These are phyloP conservation scores for Cylloceria caligata DNA, from an alignment of 2,888 invertebrate species.

Conservation along the genomic window DNA sequence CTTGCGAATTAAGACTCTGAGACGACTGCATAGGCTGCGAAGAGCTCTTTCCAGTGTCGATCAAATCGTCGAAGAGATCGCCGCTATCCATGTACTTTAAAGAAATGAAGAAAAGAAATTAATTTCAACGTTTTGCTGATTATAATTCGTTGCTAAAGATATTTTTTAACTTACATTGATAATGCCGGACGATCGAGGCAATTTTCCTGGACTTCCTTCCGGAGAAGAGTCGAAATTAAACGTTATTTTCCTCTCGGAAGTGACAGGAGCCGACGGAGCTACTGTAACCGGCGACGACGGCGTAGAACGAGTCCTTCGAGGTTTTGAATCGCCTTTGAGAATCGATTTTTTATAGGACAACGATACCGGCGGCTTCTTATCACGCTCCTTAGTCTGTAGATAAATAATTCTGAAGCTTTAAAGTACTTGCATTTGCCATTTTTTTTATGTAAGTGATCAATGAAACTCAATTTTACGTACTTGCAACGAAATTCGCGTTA, in stretches of 20 bases:
- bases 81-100: slow-evolving; percentile 38
- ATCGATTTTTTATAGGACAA: slow-evolving; percentile 56
- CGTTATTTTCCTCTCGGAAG: slow-evolving; percentile 40
- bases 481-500: not conserved
- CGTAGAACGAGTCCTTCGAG: slow-evolving; percentile 51
- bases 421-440: not conserved
- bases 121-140: not conserved
- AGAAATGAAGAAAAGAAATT: not conserved
- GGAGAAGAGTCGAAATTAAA: slow-evolving; percentile 48
- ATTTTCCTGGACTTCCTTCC: slow-evolving; percentile 54
- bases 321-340: slow-evolving; percentile 38
- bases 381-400: slow-evolving; percentile 36
- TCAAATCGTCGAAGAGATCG: slow-evolving; percentile 36
- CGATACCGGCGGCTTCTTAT: slow-evolving; percentile 13
- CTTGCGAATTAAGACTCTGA: slow-evolving; percentile 33
- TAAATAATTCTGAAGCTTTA: not conserved
- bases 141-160: not conserved
- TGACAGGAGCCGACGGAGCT: not conserved
- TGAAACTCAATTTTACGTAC: not conserved
- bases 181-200: not conserved
- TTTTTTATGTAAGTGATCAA: not conserved
- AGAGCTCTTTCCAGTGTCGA: slow-evolving; percentile 14
- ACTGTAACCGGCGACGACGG: slow-evolving; percentile 38
- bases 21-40: slow-evolving; percentile 50
- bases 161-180: slow-evolving; percentile 19